Evolutionary conservation across 1,140 invertebrate species (phyloP).

Genomic region (Neodiprion lecontei): DNA sequence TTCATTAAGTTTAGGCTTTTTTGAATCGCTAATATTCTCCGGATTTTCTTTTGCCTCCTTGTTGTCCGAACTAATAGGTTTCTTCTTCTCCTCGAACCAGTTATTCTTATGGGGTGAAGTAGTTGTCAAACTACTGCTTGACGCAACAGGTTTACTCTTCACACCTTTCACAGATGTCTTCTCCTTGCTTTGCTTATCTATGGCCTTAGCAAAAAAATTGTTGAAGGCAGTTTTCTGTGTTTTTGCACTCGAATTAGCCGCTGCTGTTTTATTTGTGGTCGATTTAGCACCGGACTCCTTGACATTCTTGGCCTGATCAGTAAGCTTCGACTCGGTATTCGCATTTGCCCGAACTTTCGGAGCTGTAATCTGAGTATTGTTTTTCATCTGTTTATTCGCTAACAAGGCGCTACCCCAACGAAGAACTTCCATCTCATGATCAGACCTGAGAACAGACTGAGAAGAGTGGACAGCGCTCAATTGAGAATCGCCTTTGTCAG

Average conservation of each 20-base stretch:
- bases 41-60: too few relatives aligned
- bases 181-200: not conserved
- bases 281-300: not conserved
- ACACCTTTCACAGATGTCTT: not conserved
- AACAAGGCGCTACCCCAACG: not conserved
- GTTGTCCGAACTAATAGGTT: not conserved
- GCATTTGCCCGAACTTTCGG: too few relatives aligned
- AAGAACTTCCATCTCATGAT: slow-evolving; percentile 38
- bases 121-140: too few relatives aligned
- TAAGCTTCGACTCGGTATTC: too few relatives aligned
- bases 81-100: not conserved
- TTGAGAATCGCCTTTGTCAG: slow-evolving; percentile 42
- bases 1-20: too few relatives aligned
- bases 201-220: not conserved
- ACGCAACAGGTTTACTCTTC: not conserved
- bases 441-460: slow-evolving; percentile 38
- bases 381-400: too few relatives aligned
- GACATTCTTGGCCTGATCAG: too few relatives aligned
- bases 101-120: not conserved
- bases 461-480: slow-evolving; percentile 53
- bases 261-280: not conserved
- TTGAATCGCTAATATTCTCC: too few relatives aligned
- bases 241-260: not conserved
- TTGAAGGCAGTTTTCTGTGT: not conserved
- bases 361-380: too few relatives aligned